Base-by-base conservation (phyloP, 2,113 vertebrate genomes). In the Microcebus ravelobensis region DNA sequence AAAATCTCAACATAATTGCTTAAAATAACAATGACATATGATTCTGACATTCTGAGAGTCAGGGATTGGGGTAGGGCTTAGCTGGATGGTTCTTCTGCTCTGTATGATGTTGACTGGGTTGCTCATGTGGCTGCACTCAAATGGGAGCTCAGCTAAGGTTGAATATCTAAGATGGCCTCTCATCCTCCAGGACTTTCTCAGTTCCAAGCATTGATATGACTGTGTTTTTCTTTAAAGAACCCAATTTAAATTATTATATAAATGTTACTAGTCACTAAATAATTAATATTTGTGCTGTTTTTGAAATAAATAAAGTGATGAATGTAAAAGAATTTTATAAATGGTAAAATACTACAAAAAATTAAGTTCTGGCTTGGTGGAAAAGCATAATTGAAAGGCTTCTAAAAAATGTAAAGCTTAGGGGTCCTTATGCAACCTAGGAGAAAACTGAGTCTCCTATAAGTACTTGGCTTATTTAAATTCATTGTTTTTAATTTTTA, bases 191-290 rank as follows among this genome's bases (percentile, higher is more conserved):
- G 11, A 39, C 61, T 23, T n/a, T 82, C 36, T 36, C 18, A 10
- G 76, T 27, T 36, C 48, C 18, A 81, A 81, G 9, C 34, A 45
- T 42, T 57, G 36, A 83, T 36, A 50, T 15, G 21, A 36, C 79
- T 39, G 20, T 84, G 10, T 57, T 80, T 84, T 84, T 74, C 70
- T 87, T 81, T 18, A 95, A 71, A 94, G 77, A 95, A 77, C 8
- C 4, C 45, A 89, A 57, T 25, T 92, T 77, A 93, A 92, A 42
- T 84, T 45, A 31, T 45, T 31, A 65, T 31, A 25, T 14, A 90
- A 81, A 59, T 90, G 5, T 20, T 87, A 45, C 45, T 39, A 50
- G 39, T 73, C 6, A 77, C 10, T 70, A 76, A 86, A 29, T 59
- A 91, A 76, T 88, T 80, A 73, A 59, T 67, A 81, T 63, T 88